These are phyloP conservation scores for Gymnorhina tibicen DNA, from an alignment of 2,113 vertebrate genomes.

Conservation along the genomic window DNA sequence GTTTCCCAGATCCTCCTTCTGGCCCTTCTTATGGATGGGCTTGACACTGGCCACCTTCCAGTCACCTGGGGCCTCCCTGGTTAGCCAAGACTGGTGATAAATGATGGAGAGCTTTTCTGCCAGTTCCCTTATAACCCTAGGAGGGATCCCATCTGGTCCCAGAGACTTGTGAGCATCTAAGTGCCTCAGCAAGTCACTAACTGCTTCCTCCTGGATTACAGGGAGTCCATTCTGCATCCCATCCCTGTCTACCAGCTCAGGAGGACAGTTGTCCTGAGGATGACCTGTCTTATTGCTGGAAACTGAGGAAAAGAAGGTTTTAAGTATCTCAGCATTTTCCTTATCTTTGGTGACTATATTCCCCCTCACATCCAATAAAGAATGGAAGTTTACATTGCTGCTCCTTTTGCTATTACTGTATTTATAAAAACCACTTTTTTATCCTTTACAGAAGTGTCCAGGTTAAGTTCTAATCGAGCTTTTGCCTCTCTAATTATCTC, in stretches of 20 bases:
- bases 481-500: neutral
- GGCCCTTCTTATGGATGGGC: neutral
- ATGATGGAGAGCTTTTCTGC: neutral
- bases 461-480: neutral
- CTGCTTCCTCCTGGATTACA: neutral
- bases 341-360: neutral
- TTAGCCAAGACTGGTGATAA: neutral
- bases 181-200: neutral
- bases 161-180: neutral
- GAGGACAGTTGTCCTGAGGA: neutral
- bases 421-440: neutral
- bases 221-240: neutral
- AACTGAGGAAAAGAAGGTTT: neutral
- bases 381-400: neutral
- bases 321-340: neutral
- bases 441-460: neutral
- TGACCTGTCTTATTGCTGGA: fast-evolving
- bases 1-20: neutral
- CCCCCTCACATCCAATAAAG: fast-evolving
- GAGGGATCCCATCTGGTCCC: neutral
- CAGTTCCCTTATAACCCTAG: neutral
- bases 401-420: neutral
- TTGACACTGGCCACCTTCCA: neutral
- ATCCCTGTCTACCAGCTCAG: neutral
- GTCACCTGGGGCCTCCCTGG: neutral